Evolutionary conservation across 2,113 vertebrate genomes (phyloP).

Genomic region (Tauraco erythrolophus): DNA sequence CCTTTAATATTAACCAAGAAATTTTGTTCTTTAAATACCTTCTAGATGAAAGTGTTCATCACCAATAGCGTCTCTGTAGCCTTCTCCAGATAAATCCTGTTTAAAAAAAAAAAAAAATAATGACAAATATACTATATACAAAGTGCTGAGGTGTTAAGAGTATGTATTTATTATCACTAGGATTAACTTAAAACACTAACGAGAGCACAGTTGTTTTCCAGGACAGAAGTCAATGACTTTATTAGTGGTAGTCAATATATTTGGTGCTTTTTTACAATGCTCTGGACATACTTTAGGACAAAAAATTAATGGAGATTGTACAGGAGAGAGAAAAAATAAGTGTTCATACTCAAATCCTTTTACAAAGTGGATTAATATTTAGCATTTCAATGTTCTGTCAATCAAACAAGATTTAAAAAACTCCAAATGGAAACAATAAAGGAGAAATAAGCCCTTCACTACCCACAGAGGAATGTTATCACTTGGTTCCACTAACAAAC

Average conservation of each 20-base stretch:
- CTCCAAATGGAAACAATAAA: neutral
- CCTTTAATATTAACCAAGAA: neutral
- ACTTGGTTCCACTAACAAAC: neutral
- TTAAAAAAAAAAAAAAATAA: constrained; percentile 25
- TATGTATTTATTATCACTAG: neutral
- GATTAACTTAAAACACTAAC: neutral
- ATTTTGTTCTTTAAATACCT: constrained; percentile 79
- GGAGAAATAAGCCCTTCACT: neutral
- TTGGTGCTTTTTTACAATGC: neutral
- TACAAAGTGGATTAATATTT: neutral
- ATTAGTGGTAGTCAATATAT: neutral
- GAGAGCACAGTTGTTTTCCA: neutral
- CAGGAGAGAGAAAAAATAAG: neutral
- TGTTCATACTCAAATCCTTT: neutral
- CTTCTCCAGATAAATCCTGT: constrained; percentile 87
- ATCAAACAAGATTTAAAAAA: neutral
- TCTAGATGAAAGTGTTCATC: constrained; percentile 93
- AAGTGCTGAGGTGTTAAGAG: neutral
- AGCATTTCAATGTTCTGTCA: neutral
- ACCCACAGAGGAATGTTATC: neutral
- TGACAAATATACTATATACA: neutral
- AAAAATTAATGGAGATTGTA: neutral
- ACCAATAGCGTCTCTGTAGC: constrained; percentile 83
- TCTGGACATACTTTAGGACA: neutral
- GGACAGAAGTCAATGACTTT: neutral